Conservation (phyloP, 2,888 invertebrate species). For the Drosophila neotestacea region DNA sequence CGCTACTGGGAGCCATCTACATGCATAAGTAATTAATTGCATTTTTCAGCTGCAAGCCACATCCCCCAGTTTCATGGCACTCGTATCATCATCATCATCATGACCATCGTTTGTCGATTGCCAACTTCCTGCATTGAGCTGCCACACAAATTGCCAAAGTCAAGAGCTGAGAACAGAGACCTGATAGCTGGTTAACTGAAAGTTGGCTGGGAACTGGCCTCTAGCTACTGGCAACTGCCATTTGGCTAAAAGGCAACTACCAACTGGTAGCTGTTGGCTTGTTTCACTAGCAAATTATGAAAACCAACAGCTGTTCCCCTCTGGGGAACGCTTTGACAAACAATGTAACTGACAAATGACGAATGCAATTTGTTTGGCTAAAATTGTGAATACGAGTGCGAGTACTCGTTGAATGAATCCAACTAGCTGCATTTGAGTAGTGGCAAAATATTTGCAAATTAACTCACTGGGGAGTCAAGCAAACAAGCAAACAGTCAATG, state of each 20-base stretch:
- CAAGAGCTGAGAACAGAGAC: slow-evolving; percentile 15
- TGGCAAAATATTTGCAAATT: slow-evolving; percentile 76
- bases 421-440: slow-evolving; percentile 33
- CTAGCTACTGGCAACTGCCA: slow-evolving; percentile 1
- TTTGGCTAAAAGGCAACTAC: background rate
- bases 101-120: slow-evolving; percentile 72
- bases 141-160: slow-evolving; percentile 55
- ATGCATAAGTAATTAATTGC: slow-evolving; percentile 78
- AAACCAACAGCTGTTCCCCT: slow-evolving; percentile 34
- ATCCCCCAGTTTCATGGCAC: slow-evolving; percentile 45
- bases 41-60: slow-evolving; percentile 49
- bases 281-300: slow-evolving; percentile 52
- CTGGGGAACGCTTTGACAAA: slow-evolving; percentile 52
- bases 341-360: slow-evolving; percentile 63
- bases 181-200: slow-evolving; percentile 16
- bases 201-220: slow-evolving; percentile 7
- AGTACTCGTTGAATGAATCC: slow-evolving; percentile 12
- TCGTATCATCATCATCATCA: slow-evolving; percentile 42
- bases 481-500: background rate
- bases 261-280: slow-evolving; percentile 3
- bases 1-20: slow-evolving; percentile 56
- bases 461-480: slow-evolving; percentile 63
- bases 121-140: slow-evolving; percentile 70
- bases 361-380: slow-evolving; percentile 58
- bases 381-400: slow-evolving; percentile 29